Conservation (phyloP, 2,888 invertebrate species). For the Chrysomela aeneicollis region DNA sequence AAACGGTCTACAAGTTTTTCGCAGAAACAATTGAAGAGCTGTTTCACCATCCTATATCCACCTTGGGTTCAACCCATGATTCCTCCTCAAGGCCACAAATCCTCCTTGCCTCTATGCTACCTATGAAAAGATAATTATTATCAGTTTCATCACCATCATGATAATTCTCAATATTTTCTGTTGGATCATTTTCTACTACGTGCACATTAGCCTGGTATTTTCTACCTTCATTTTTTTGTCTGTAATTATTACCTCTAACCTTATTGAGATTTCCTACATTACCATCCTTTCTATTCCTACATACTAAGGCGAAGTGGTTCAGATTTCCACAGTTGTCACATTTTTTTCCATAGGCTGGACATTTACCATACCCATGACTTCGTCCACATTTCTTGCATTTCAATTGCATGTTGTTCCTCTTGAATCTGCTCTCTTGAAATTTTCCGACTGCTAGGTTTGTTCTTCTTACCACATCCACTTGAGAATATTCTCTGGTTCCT, state of each 20-base stretch:
- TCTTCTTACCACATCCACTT: not conserved
- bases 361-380: constrained; percentile 23
- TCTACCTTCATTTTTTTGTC: no score
- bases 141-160: no score
- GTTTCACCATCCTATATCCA: not conserved
- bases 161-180: no score
- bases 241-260: not conserved
- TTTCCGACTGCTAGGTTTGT: not conserved
- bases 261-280: not conserved
- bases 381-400: constrained; percentile 23
- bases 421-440: not conserved
- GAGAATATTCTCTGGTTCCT: not conserved
- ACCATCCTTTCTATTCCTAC: not conserved
- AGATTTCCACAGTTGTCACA: constrained; percentile 24
- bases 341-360: constrained; percentile 25
- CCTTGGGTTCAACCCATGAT: no score
- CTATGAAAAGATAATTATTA: no score
- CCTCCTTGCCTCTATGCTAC: no score
- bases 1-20: no score
- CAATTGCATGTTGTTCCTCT: not conserved
- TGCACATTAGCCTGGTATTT: no score
- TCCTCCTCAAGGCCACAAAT: no score
- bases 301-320: constrained; percentile 24
- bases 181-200: no score
- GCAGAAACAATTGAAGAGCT: no score